Evolutionary conservation across 2,888 invertebrate genomes (phyloP).

Genomic region (Thysanoteuthis rhombus): DNA sequence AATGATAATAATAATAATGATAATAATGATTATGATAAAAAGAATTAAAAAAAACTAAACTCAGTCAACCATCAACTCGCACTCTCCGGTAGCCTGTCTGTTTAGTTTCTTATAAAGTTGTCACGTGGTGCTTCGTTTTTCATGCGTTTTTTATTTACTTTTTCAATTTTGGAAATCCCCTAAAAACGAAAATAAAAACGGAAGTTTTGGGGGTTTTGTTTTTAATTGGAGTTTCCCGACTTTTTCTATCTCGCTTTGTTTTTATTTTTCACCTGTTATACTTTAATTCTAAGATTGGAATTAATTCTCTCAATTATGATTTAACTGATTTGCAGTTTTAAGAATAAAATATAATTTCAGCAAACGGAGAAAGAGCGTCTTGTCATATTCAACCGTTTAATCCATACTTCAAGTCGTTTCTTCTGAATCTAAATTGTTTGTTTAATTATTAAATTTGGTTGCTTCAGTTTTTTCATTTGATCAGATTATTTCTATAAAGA

Average conservation of each 20-base stretch:
- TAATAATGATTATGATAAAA: neutral
- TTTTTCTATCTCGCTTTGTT: neutral
- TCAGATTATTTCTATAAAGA: too few species aligned
- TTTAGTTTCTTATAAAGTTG: neutral
- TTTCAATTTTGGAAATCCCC: constrained; percentile 12
- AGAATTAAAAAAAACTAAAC: too few species aligned
- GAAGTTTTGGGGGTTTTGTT: neutral
- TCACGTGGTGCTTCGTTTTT: neutral
- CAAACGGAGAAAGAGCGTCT: too few species aligned
- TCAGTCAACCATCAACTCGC: neutral
- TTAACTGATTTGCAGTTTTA: neutral
- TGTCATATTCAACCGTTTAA: too few species aligned
- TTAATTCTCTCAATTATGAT: neutral
- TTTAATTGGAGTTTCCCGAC: neutral
- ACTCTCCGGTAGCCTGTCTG: neutral
- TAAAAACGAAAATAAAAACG: neutral
- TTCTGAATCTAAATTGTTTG: neutral
- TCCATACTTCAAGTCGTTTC: neutral
- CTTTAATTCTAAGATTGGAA: neutral
- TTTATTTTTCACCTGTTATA: neutral
- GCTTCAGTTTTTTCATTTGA: too few species aligned
- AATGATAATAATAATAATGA: too few species aligned
- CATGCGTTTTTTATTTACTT: neutral
- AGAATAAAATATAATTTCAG: too few species aligned
- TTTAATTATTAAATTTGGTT: neutral